Conservation (phyloP, 2,888 invertebrate genomes). For the Drosophila kanekoi region DNA sequence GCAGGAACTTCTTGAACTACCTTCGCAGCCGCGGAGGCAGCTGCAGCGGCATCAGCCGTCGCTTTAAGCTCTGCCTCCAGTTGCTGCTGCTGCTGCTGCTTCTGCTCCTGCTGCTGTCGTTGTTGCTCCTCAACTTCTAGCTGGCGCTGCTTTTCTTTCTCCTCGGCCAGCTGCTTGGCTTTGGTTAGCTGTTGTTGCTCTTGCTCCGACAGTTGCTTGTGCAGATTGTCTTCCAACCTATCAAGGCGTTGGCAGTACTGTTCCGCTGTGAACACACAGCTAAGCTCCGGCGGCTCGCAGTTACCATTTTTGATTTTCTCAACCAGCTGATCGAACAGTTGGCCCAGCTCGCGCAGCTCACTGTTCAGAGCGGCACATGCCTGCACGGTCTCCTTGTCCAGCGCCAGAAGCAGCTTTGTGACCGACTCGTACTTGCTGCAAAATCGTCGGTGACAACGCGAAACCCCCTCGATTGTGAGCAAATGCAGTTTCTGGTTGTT, state of each 20-base stretch:
- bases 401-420: slow-evolving; percentile 84
- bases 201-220: slow-evolving; percentile 61
- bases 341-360: slow-evolving; percentile 83
- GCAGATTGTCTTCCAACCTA: slow-evolving; percentile 85
- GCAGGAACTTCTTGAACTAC: slow-evolving; percentile 17
- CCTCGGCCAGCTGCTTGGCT: slow-evolving; percentile 50
- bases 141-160: slow-evolving; percentile 45
- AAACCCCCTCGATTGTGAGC: slow-evolving; percentile 86
- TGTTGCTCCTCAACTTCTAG: slow-evolving; percentile 38
- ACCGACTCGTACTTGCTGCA: slow-evolving; percentile 87
- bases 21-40: slow-evolving; percentile 26
- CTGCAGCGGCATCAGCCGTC: slow-evolving; percentile 34
- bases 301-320: slow-evolving; percentile 83
- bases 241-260: slow-evolving; percentile 85
- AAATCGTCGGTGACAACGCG: slow-evolving; percentile 87
- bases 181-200: slow-evolving; percentile 80
- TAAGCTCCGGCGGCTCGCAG: slow-evolving; percentile 85
- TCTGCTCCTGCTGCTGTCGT: slow-evolving; percentile 38
- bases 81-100: slow-evolving; percentile 44
- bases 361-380: slow-evolving; percentile 82
- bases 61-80: slow-evolving; percentile 32
- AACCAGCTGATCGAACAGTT: slow-evolving; percentile 80
- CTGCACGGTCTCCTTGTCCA: slow-evolving; percentile 84
- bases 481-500: slow-evolving; percentile 72
- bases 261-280: slow-evolving; percentile 86